phyloP scores from a whole-genome alignment of 2,888 invertebrate genomes.

The Seira musarum region DNA sequence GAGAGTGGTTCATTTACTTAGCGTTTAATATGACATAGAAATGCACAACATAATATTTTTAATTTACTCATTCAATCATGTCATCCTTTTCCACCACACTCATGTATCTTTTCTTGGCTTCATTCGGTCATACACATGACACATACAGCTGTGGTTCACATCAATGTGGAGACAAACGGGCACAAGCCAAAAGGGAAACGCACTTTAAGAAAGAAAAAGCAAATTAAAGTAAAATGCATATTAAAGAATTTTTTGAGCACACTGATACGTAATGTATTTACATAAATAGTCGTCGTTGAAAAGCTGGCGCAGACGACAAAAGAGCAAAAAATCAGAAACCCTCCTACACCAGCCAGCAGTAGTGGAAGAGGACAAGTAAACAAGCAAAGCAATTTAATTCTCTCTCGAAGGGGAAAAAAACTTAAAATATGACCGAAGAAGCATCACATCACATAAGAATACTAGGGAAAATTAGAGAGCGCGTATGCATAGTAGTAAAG shows the following conservation, averaged over 20 bases:
- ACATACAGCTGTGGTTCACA: too few species aligned
- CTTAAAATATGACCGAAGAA: neutral
- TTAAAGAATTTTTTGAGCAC: neutral
- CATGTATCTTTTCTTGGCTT: neutral
- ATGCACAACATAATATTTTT: neutral
- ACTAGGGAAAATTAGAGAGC: slow-evolving; percentile 19
- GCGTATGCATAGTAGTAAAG: slow-evolving; percentile 24
- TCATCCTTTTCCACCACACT: slow-evolving; percentile 2
- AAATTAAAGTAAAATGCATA: slow-evolving; percentile 10
- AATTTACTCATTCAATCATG: slow-evolving; percentile 8
- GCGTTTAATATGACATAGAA: neutral
- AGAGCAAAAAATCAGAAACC: slow-evolving; percentile 28
- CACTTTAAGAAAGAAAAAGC: neutral
- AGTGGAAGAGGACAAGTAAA: slow-evolving; percentile 6
- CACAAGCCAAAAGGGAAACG: slow-evolving; percentile 6
- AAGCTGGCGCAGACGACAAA: slow-evolving; percentile 18
- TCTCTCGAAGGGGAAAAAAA: neutral
- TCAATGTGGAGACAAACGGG: neutral
- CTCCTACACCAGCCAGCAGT: slow-evolving; percentile 31
- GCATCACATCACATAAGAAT: slow-evolving; percentile 9
- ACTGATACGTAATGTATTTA: neutral
- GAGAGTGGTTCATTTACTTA: neutral
- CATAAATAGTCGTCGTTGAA: neutral
- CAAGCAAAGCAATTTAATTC: slow-evolving; percentile 6
- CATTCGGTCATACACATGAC: too few species aligned